phyloP scores from a whole-genome alignment of 2,797 vertebrate genomes.

The Alfaro cultratus region DNA sequence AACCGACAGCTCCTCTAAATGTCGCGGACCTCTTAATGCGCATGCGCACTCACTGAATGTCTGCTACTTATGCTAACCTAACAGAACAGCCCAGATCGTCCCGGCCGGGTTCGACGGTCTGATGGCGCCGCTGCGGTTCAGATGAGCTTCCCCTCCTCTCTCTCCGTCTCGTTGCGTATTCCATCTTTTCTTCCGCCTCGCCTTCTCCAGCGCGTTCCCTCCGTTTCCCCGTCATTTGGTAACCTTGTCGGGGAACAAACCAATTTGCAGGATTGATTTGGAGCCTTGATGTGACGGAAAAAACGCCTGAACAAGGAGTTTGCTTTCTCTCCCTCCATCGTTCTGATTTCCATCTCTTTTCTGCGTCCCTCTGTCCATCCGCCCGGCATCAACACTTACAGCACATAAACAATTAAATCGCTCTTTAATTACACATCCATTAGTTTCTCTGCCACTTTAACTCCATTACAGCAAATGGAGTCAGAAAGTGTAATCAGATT shows the following conservation, averaged over 20 bases:
- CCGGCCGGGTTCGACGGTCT: no score
- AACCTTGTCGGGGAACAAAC: constrained; percentile 85
- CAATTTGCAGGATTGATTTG: constrained; percentile 86
- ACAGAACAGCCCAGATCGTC: no score
- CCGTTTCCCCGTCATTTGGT: constrained; percentile 76
- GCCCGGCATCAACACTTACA: constrained; percentile 32
- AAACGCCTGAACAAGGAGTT: constrained; percentile 83
- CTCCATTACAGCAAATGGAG: constrained; percentile 43
- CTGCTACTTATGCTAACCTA: no score
- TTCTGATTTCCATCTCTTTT: constrained; percentile 18
- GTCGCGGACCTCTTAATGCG: no score
- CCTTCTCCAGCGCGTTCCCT: constrained; percentile 49
- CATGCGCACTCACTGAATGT: no score
- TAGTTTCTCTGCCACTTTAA: constrained; percentile 50
- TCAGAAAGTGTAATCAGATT: constrained; percentile 55
- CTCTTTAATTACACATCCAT: constrained; percentile 70
- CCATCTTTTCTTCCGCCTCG: constrained; percentile 54
- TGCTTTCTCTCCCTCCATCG: constrained; percentile 52
- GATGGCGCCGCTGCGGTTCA: no score
- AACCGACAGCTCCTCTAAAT: no score
- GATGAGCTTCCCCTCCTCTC: constrained; percentile 32
- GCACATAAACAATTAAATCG: constrained; percentile 70
- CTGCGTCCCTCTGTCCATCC: constrained; percentile 9
- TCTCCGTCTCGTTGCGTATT: constrained; percentile 48
- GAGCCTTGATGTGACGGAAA: constrained; percentile 81